A percentile compares a stretch with the other conserved stretches of the same genome.
Conservation (phyloP, 2,888 invertebrate species). For the Alloscopus bannaensis region DNA sequence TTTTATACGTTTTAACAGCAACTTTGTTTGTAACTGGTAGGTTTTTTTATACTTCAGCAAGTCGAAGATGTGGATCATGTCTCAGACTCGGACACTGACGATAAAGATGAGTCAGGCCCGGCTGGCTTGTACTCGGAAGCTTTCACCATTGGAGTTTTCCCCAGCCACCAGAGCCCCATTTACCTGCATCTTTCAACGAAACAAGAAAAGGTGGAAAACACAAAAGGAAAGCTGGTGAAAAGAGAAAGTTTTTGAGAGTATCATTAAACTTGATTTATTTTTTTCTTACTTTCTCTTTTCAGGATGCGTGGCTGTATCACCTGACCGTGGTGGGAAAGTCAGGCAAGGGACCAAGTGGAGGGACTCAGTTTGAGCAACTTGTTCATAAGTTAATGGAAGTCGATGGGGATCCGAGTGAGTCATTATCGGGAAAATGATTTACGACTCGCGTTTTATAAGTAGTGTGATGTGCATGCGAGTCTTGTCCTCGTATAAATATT, state of each 20-base stretch:
- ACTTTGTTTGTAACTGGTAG: no score
- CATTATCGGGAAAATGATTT: constrained; percentile 52
- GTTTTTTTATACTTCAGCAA: no score
- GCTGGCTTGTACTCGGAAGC: constrained; percentile 77
- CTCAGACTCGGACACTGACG: constrained; percentile 93
- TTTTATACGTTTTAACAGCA: no score
- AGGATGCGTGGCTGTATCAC: constrained; percentile 81
- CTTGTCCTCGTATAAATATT: constrained; percentile 44
- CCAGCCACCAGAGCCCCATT: constrained; percentile 93
- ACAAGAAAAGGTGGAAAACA: constrained; percentile 89
- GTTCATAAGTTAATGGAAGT: constrained; percentile 97
- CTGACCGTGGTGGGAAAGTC: constrained; percentile 94
- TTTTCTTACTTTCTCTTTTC: constrained; percentile 45
- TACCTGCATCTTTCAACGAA: constrained; percentile 94
- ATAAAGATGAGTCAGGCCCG: constrained; percentile 84
- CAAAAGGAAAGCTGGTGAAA: not conserved
- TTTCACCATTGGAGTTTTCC: constrained; percentile 94
- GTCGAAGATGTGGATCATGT: constrained; percentile 97
- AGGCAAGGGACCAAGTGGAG: constrained; percentile 89
- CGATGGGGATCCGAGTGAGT: constrained; percentile 92
- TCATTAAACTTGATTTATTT: constrained; percentile 55
- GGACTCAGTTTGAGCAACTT: constrained; percentile 96
- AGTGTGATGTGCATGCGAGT: constrained; percentile 11
- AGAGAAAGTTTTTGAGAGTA: constrained; percentile 20
- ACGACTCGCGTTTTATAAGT: constrained; percentile 48